Base-by-base conservation (phyloP, 2,113 vertebrate species). In the Clarias gariepinus region DNA sequence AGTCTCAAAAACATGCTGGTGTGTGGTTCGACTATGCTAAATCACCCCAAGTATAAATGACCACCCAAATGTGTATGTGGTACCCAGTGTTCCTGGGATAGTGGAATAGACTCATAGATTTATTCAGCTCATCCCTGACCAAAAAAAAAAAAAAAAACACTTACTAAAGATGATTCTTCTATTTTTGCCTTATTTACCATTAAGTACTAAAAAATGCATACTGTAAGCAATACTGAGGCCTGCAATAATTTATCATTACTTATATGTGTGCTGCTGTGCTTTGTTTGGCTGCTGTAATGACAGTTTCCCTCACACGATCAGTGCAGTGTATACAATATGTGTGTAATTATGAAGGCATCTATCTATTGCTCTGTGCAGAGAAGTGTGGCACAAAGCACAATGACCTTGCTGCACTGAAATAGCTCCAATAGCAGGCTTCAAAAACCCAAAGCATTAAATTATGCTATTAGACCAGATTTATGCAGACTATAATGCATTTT, bases 321-420 rank as follows among this genome's bases (percentile, higher is more conserved):
- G 33, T 73, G 23, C 25, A 47, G 9, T 73, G 69, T 73, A 73
- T 53, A 55, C 7, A 78, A 28, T 78, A 55, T 55, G 76, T 53
- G 47, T 77, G 80, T 64, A 82, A 82, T 64, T 66, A 82, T 66
- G 19, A 30, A 79, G 30, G 53, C 53, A 79, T 57, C 53, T 30
- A 28, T 57, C 76, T 33, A 3, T 76, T 12, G 1, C 41, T 15
- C 11, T 76, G 23, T 63, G 60, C 64, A 15, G 61, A 64, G 61
- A 81, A 36, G 30, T 36, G 25, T 81, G 30, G 36, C 33, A 41
- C 69, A 71, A 80, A 60, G 57, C 53, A 80, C 58, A 63, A 18
- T n/a, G 41, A 81, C 58, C 60, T 64, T 81, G 13, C 25, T 41
- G 79, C 30, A 63, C 21, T 47, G 36, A 81, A 81, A 64, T 47